These are phyloP conservation scores for Macropis europaea DNA, from an alignment of 2,888 invertebrate species.

Conservation along the genomic window DNA sequence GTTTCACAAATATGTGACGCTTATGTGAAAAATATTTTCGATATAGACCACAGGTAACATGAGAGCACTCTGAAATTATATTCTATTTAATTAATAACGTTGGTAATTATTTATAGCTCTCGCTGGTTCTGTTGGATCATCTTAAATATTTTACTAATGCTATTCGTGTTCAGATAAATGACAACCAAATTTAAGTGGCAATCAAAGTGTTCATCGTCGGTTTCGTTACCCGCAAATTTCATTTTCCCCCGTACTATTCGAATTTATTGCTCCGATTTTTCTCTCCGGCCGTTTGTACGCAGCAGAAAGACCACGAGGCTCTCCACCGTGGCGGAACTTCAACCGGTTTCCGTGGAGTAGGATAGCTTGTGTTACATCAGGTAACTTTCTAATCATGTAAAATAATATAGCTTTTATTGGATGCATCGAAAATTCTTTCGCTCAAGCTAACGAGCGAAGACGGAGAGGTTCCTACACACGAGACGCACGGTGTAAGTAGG, in stretches of 20 bases:
- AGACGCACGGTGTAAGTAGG: not conserved
- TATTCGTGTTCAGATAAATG: too few relatives aligned
- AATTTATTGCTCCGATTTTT: constrained; percentile 9
- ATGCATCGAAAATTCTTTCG: constrained; percentile 29
- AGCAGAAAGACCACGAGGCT: constrained; percentile 1
- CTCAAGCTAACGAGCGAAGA: not conserved
- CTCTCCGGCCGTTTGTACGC: not conserved
- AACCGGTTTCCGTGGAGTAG: constrained; percentile 36
- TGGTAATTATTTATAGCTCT: too few relatives aligned
- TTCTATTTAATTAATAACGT: too few relatives aligned
- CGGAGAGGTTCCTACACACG: not conserved
- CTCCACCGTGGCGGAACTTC: constrained; percentile 31
- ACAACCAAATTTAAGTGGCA: too few relatives aligned
- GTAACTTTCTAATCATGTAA: constrained; percentile 45
- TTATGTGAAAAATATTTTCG: too few relatives aligned
- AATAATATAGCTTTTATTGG: constrained; percentile 40
- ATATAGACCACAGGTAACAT: too few relatives aligned
- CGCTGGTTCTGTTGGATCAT: too few relatives aligned
- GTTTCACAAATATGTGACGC: too few relatives aligned
- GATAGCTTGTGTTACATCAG: constrained; percentile 26
- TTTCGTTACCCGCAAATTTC: not conserved
- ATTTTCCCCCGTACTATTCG: not conserved
- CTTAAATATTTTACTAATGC: too few relatives aligned
- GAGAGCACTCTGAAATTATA: too few relatives aligned
- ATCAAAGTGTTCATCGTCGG: not conserved